These are phyloP conservation scores for Sapajus apella DNA, from an alignment of 2,113 vertebrate species.

Conservation along the genomic window DNA sequence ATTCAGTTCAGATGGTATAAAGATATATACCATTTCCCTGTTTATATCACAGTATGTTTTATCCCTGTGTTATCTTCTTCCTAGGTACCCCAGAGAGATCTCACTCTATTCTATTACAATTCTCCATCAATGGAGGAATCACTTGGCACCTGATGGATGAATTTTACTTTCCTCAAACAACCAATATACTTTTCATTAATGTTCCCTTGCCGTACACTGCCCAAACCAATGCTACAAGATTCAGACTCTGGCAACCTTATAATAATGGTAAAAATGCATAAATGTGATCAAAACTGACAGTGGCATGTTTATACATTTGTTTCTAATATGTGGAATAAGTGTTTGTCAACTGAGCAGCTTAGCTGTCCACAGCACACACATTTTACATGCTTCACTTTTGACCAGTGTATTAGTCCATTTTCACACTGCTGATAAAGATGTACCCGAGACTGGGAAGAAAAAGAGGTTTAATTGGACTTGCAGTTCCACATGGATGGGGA, in stretches of 20 bases:
- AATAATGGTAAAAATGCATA: conserved; percentile 89
- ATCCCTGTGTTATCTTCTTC: conserved; percentile 45
- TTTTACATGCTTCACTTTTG: not conserved
- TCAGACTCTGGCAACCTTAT: conserved; percentile 98
- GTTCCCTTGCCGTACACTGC: conserved; percentile 91
- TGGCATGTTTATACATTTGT: conserved; percentile 31
- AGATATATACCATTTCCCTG: not conserved
- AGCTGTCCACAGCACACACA: not conserved
- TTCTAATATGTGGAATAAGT: conserved; percentile 36
- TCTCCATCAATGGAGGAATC: conserved; percentile 95
- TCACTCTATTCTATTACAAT: conserved; percentile 96
- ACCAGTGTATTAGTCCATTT: no score
- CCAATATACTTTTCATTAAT: conserved; percentile 95
- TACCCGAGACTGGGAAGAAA: no score
- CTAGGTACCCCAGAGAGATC: conserved; percentile 95
- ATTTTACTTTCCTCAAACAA: conserved; percentile 96
- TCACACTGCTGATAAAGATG: no score
- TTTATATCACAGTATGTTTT: not conserved
- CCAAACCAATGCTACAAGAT: conserved; percentile 94
- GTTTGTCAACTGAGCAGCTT: conserved; percentile 33
- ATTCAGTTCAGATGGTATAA: not conserved
- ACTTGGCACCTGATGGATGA: conserved; percentile 97
- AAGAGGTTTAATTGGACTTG: no score
- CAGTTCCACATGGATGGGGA: no score
- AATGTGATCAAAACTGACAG: not conserved